Percentiles rank a stretch among this genome's conserved stretches.
These are phyloP conservation scores for Hipparchia sbordonii DNA, from an alignment of 2,888 invertebrate genomes.

Conservation along the genomic window DNA sequence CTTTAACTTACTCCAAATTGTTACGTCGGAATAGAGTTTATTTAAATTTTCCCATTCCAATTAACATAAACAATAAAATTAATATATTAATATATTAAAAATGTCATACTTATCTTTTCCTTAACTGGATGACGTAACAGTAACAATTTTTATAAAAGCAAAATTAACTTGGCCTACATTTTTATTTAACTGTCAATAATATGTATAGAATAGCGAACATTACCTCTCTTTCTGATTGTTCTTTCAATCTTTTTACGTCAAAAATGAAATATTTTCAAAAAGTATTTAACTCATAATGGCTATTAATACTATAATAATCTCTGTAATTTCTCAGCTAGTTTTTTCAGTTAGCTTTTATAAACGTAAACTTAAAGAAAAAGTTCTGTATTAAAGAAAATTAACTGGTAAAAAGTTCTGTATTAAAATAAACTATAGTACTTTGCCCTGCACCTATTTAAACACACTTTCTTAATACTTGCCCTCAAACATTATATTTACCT, in stretches of 20 bases:
- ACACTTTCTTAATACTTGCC: too few species aligned
- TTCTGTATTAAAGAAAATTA: too few species aligned
- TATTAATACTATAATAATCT: too few species aligned
- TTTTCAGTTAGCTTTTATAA: too few species aligned
- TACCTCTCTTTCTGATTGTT: not conserved
- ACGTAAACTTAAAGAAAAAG: too few species aligned
- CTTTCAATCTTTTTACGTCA: not conserved
- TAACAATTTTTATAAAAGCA: conserved; percentile 1
- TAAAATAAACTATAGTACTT: too few species aligned
- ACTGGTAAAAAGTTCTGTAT: too few species aligned
- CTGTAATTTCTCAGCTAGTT: too few species aligned
- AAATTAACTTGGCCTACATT: not conserved
- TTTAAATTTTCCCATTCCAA: not conserved
- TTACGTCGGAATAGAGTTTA: conserved; percentile 18
- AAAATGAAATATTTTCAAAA: not conserved
- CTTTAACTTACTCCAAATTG: conserved; percentile 16
- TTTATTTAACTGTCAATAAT: not conserved
- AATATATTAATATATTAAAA: conserved; percentile 10
- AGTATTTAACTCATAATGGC: too few species aligned
- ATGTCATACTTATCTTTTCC: conserved; percentile 25
- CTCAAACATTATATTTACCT: too few species aligned
- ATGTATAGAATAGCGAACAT: too few species aligned
- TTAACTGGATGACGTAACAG: conserved; percentile 3
- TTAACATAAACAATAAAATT: conserved; percentile 7
- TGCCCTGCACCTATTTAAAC: too few species aligned